Evolutionary conservation across 2,888 invertebrate species (phyloP).

Genomic region (Drosophila rubida): DNA sequence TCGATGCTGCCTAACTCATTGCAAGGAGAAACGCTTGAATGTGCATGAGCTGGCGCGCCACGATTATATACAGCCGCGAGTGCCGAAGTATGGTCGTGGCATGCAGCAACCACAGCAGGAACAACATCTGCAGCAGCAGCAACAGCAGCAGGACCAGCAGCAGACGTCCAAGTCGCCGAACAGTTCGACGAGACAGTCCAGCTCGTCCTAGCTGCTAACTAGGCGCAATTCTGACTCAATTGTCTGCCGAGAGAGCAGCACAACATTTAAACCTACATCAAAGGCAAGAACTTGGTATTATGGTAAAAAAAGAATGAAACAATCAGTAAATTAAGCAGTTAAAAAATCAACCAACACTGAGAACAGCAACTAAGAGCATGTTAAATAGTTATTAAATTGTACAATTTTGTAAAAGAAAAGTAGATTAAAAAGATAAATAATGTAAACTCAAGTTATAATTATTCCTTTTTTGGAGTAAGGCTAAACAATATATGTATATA

Average conservation of each 20-base stretch:
- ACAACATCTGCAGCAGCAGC: constrained; percentile 86
- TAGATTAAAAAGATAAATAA: too few relatives aligned
- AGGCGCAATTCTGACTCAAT: constrained; percentile 85
- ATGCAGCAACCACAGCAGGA: constrained; percentile 88
- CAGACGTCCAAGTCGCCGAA: constrained; percentile 85
- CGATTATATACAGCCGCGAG: constrained; percentile 98
- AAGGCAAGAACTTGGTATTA: too few relatives aligned
- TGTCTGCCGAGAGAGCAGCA: constrained; percentile 65
- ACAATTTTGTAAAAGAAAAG: too few relatives aligned
- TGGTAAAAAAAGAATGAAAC: too few relatives aligned
- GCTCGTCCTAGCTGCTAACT: constrained; percentile 89
- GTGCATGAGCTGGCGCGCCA: constrained; percentile 97
- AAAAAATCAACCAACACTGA: too few relatives aligned
- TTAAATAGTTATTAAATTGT: too few relatives aligned
- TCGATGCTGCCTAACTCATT: constrained; percentile 98
- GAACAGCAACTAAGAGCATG: too few relatives aligned
- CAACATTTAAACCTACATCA: too few relatives aligned
- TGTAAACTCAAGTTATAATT: too few relatives aligned
- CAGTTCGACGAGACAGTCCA: constrained; percentile 87
- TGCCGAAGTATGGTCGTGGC: constrained; percentile 92
- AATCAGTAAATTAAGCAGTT: too few relatives aligned
- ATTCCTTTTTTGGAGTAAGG: too few relatives aligned
- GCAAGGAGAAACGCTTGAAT: constrained; percentile 99
- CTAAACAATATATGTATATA: too few relatives aligned
- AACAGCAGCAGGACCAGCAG: constrained; percentile 85